phyloP scores from a whole-genome alignment of 2,888 invertebrate species.

The Muscina levida region DNA sequence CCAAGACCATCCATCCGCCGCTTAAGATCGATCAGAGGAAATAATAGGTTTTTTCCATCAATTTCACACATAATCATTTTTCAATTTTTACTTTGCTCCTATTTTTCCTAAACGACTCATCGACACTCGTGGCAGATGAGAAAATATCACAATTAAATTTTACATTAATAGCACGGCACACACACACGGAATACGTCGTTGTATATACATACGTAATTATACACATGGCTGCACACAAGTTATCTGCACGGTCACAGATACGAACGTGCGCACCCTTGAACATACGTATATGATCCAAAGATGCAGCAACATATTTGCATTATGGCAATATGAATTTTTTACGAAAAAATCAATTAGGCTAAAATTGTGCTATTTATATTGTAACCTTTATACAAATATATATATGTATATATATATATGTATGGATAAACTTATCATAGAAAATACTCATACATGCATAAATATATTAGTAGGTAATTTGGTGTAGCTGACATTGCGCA shows the following conservation, averaged over 20 bases:
- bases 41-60: constrained; percentile 63
- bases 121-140: constrained; percentile 62
- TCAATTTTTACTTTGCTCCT: background rate
- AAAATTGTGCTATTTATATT: constrained; percentile 59
- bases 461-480: too few relatives aligned
- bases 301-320: constrained; percentile 53
- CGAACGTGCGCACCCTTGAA: background rate
- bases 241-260: constrained; percentile 20
- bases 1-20: background rate
- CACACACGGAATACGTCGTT: background rate
- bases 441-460: constrained; percentile 22
- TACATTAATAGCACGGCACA: constrained; percentile 58
- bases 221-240: too few relatives aligned
- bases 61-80: constrained; percentile 55
- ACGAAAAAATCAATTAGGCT: constrained; percentile 57
- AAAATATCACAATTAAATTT: constrained; percentile 65
- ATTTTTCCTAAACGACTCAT: background rate
- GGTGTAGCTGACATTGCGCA: too few relatives aligned
- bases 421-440: background rate
- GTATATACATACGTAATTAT: background rate
- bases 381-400: constrained; percentile 41
- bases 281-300: constrained; percentile 22
- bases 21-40: background rate
- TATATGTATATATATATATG: background rate
- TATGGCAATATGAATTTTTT: constrained; percentile 40